These are phyloP conservation scores for Machimus rusticus DNA, from an alignment of 2,888 invertebrate genomes.

Conservation along the genomic window DNA sequence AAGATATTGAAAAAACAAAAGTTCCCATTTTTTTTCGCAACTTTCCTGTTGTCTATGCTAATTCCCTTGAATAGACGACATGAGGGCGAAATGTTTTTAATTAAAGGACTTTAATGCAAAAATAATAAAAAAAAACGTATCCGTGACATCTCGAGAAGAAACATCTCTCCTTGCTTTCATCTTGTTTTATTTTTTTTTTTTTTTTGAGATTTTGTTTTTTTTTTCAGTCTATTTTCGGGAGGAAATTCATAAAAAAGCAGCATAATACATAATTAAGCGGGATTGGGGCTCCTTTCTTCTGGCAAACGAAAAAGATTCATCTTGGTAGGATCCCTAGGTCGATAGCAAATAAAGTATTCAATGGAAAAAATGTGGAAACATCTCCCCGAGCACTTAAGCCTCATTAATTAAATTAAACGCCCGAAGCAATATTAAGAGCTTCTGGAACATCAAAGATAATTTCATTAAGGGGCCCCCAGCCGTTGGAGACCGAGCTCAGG, in stretches of 20 bases:
- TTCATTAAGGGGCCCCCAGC: background rate
- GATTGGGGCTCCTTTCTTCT: background rate
- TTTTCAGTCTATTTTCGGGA: background rate
- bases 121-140: background rate
- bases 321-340: background rate
- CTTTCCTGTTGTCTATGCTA: background rate
- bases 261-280: background rate
- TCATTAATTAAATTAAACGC: conserved; percentile 9
- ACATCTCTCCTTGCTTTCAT: background rate
- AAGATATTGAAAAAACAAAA: background rate
- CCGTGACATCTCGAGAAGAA: background rate
- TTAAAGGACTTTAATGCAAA: background rate
- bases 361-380: background rate
- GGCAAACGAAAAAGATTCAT: background rate
- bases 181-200: background rate
- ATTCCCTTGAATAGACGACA: background rate
- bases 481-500: background rate
- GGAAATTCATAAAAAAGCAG: background rate
- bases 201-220: background rate
- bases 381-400: background rate
- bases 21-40: background rate
- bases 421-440: background rate
- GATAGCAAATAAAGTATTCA: background rate
- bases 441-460: background rate
- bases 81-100: background rate